Conservation (phyloP, 2,888 invertebrate genomes). For the Allophyes oxyacanthae region DNA sequence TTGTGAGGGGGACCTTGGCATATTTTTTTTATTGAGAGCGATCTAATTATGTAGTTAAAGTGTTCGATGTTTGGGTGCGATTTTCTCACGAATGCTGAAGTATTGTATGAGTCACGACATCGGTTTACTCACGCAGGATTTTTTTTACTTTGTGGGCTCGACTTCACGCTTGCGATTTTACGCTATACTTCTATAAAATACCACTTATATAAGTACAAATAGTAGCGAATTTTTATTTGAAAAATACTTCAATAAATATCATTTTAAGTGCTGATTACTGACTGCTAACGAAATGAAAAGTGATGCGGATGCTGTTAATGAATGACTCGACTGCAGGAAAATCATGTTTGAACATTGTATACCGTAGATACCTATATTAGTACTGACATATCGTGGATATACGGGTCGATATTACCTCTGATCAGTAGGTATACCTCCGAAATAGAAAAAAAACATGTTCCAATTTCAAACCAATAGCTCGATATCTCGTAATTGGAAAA, state of each 20-base stretch:
- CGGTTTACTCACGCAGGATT: constrained; percentile 56
- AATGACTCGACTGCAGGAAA: constrained; percentile 21
- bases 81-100: constrained; percentile 66
- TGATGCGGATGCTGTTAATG: constrained; percentile 13
- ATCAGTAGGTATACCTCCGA: too few species aligned
- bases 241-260: too few species aligned
- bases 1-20: constrained; percentile 65
- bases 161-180: constrained; percentile 32
- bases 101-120: constrained; percentile 62
- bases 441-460: too few species aligned
- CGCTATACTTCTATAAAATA: constrained; percentile 21
- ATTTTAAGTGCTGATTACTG: background rate
- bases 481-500: too few species aligned
- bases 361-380: too few species aligned
- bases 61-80: constrained; percentile 61
- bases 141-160: constrained; percentile 42
- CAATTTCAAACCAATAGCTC: too few species aligned
- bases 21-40: constrained; percentile 64
- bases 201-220: constrained; percentile 1
- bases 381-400: too few species aligned
- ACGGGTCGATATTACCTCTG: too few species aligned
- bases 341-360: constrained; percentile 12
- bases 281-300: constrained; percentile 8
- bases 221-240: background rate
- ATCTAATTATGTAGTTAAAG: constrained; percentile 64